Evolutionary conservation across 2,797 vertebrate species (phyloP).

Genomic region (Paratrypauchen microcephalus): DNA sequence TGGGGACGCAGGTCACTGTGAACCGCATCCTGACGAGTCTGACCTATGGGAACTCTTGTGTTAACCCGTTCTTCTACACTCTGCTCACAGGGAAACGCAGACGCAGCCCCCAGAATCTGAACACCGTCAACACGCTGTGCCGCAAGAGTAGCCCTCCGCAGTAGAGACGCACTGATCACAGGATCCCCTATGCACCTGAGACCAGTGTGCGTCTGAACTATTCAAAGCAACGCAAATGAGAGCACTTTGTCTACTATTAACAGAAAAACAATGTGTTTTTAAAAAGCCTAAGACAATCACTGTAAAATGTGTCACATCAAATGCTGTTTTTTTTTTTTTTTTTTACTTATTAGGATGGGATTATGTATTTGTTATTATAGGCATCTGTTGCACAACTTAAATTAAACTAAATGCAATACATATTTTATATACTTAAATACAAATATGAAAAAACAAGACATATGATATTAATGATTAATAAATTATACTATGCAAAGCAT

Average conservation of each 20-base stretch:
- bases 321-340: slow-evolving; percentile 21
- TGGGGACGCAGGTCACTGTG: slow-evolving; percentile 82
- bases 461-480: neutral
- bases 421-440: neutral
- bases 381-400: neutral
- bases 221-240: slow-evolving; percentile 26
- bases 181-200: slow-evolving; percentile 9
- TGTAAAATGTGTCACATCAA: slow-evolving; percentile 19
- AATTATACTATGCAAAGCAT: slow-evolving; percentile 21
- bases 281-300: slow-evolving; percentile 27
- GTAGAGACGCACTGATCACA: slow-evolving; percentile 37
- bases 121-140: slow-evolving; percentile 72
- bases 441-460: neutral
- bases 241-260: slow-evolving; percentile 60
- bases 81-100: slow-evolving; percentile 80
- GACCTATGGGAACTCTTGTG: slow-evolving; percentile 87
- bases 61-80: slow-evolving; percentile 89
- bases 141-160: slow-evolving; percentile 73
- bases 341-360: slow-evolving; percentile 18
- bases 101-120: slow-evolving; percentile 61
- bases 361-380: slow-evolving; percentile 15
- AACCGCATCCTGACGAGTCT: slow-evolving; percentile 85
- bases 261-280: slow-evolving; percentile 35
- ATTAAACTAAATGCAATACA: neutral
- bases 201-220: too few species aligned